Evolutionary conservation across 2,797 vertebrate species (phyloP), one percentile per base, ranked within the genome.

Genomic region (Poecilia picta): DNA sequence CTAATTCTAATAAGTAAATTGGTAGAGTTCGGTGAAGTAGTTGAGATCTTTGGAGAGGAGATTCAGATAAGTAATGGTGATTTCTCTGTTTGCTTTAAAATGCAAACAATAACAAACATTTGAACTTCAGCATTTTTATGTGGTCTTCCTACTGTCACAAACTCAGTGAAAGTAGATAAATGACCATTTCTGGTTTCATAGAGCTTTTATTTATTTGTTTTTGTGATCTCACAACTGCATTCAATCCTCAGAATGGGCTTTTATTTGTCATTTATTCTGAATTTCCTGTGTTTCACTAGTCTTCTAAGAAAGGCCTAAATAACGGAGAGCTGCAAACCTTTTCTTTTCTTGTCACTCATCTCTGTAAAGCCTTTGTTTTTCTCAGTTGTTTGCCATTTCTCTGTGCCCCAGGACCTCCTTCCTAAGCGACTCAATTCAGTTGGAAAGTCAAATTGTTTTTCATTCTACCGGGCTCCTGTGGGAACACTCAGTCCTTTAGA

Each of bases 401-500:
- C 49, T 53, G 6, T 43, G 47, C 33, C 68, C 45, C 51, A 57
- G 66, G n/a, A 39, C 15, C 39, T 55, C n/a, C 4, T 72, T 47
- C 33, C 11, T n/a, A 36, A 18, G 45, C 31, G 28, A 28, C 31
- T 66, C 43, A 49, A 62, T 66, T 49, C 66, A 45, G 28, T 43
- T 49, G 53, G 33, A 28, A 18, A 41, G 28, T 45, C 28, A 33
- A 36, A 33, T 23, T 47, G 10, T 75, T 64, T 64, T 47, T 75
- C 41, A 75, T 18, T 41, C 49, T 41, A 25, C 36, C n/a, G 66
- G 20, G 47, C 64, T 77, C 51, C 51, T 45, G 25, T 71, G 68
- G 59, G 70, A 78, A 39, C 53, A 47, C 20, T 51, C 28, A 33
- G 23, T 45, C 39, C 68, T 78, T 57, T 72, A 72, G 39, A 72